Evolutionary conservation across 2,113 vertebrate species (phyloP).

Genomic region (Thryonomys swinderianus): DNA sequence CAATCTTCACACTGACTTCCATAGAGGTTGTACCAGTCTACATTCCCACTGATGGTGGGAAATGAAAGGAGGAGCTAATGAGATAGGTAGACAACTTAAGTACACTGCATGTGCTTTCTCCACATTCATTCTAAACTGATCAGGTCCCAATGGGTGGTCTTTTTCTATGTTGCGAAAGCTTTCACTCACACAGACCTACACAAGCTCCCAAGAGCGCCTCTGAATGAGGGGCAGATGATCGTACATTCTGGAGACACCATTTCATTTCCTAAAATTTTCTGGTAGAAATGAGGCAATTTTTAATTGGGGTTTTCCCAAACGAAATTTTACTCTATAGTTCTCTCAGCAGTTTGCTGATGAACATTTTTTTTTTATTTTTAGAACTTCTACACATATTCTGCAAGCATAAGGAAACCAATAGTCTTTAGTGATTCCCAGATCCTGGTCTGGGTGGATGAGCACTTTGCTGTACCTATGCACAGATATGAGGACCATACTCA

Average conservation of each 20-base stretch:
- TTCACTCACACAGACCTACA: not conserved
- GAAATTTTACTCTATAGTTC: not conserved
- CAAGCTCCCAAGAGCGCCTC: not conserved
- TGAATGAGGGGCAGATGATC: not conserved
- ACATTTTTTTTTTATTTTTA: not conserved
- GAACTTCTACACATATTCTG: not conserved
- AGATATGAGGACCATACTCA: not conserved
- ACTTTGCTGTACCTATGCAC: not conserved
- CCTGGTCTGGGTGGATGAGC: not conserved
- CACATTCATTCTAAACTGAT: not conserved
- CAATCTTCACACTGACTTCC: too few relatives aligned
- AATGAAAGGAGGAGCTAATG: not conserved
- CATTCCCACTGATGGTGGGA: too few relatives aligned
- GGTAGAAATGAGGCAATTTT: not conserved
- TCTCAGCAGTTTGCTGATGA: not conserved
- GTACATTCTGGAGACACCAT: not conserved
- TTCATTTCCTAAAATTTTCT: conserved; percentile 37
- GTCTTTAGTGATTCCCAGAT: not conserved
- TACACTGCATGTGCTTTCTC: not conserved
- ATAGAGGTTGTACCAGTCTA: too few relatives aligned
- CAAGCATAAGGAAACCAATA: not conserved
- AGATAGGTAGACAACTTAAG: not conserved
- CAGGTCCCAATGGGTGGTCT: not conserved
- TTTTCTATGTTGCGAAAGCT: not conserved
- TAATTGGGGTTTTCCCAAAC: not conserved